Percentiles rank a stretch among this genome's conserved stretches.
Evolutionary conservation across 2,888 invertebrate genomes (phyloP).

Genomic region (Apamea epomidion): DNA sequence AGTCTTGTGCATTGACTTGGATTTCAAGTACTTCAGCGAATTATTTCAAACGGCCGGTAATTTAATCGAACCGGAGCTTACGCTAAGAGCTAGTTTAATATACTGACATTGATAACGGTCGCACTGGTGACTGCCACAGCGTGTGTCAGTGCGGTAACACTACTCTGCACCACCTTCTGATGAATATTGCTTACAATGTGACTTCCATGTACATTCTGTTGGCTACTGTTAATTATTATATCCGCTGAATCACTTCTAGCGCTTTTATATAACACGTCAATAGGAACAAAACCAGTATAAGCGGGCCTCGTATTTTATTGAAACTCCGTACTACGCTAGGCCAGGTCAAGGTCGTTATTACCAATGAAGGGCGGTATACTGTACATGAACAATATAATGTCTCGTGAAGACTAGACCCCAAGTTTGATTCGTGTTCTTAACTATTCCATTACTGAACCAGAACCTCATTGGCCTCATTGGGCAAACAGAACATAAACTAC

Average conservation of each 20-base stretch:
- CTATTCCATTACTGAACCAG: neutral
- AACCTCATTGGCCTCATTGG: neutral
- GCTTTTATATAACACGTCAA: neutral
- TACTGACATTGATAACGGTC: conserved; percentile 39
- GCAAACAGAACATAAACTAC: neutral
- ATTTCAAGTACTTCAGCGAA: neutral
- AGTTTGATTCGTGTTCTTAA: neutral
- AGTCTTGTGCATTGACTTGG: neutral
- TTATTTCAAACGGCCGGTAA: conserved; percentile 1
- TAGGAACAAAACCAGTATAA: neutral
- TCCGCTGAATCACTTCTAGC: neutral
- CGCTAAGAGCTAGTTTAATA: conserved; percentile 30
- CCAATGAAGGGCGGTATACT: neutral
- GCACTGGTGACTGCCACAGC: conserved; percentile 1
- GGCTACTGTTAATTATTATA: neutral
- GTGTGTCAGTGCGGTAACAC: conserved; percentile 10
- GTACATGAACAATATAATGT: neutral
- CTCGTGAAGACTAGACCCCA: neutral
- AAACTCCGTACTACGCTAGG: neutral
- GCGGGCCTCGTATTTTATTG: neutral
- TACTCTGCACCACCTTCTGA: neutral
- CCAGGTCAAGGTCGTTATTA: neutral
- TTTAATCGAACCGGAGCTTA: conserved; percentile 7
- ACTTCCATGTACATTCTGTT: neutral
- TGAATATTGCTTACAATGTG: neutral